These are phyloP conservation scores for Pararge aegeria DNA, from an alignment of 1,140 invertebrate species.

Conservation along the genomic window DNA sequence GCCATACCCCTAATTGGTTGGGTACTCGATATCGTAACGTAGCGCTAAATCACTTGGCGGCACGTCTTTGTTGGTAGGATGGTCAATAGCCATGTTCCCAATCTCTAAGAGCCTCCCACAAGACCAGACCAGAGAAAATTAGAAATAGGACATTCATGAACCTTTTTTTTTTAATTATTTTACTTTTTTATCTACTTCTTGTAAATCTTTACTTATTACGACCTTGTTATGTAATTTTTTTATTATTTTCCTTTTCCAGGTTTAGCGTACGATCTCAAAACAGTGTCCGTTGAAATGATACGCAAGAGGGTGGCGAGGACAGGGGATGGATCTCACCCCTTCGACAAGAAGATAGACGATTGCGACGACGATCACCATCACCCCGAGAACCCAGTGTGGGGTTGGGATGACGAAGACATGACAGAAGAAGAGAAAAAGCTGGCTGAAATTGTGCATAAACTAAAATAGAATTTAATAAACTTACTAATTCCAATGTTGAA, in stretches of 20 bases:
- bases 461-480: slow-evolving; percentile 31
- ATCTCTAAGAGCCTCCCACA: no score
- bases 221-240: not conserved
- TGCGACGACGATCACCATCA: slow-evolving; percentile 55
- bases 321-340: slow-evolving; percentile 85
- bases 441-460: slow-evolving; percentile 62
- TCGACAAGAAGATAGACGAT: slow-evolving; percentile 54
- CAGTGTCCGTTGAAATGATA: slow-evolving; percentile 84
- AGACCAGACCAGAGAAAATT: no score
- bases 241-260: slow-evolving; percentile 67
- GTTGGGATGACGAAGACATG: slow-evolving; percentile 76
- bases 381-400: slow-evolving; percentile 75
- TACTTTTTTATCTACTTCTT: no score
- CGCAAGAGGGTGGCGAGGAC: slow-evolving; percentile 82
- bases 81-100: no score
- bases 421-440: slow-evolving; percentile 66
- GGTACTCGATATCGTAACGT: no score
- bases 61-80: no score
- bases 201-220: not conserved
- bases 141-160: no score
- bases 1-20: no score
- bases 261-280: slow-evolving; percentile 87
- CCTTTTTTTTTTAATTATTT: no score
- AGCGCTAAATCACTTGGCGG: no score
- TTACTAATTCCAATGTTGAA: no score